Conservation (phyloP, 2,888 invertebrate species). For the Hoplodrina blanda region DNA sequence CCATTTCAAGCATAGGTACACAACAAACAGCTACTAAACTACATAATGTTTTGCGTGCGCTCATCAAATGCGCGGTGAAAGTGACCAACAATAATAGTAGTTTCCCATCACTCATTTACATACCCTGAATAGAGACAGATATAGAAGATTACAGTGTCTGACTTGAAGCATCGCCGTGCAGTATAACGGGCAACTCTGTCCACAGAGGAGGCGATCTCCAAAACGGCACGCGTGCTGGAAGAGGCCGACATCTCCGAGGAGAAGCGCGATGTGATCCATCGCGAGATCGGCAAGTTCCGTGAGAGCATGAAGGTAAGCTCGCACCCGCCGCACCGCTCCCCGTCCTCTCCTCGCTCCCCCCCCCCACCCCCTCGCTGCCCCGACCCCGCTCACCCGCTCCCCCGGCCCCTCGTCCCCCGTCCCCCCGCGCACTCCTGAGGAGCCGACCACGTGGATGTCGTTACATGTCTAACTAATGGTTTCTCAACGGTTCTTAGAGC, state of each 20-base stretch:
- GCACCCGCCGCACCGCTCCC: constrained; percentile 34
- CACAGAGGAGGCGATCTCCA: constrained; percentile 92
- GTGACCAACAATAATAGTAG: too few species aligned
- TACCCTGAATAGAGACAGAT: too few species aligned
- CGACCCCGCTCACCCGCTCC: neutral
- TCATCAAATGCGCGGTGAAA: too few species aligned
- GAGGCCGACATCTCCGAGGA: constrained; percentile 98
- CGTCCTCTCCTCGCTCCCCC: constrained; percentile 8
- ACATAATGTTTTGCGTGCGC: too few species aligned
- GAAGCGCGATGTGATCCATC: constrained; percentile 98
- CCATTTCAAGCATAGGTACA: too few species aligned
- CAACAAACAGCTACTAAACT: too few species aligned
- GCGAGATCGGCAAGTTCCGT: constrained; percentile 99
- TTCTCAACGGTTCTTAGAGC: constrained; percentile 55
- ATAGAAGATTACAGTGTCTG: neutral
- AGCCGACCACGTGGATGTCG: constrained; percentile 37
- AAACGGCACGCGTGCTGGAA: constrained; percentile 93
- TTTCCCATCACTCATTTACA: too few species aligned
- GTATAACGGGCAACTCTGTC: neutral
- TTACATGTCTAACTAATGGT: constrained; percentile 46
- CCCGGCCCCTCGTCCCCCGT: neutral
- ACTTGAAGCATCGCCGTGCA: neutral
- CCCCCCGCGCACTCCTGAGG: constrained; percentile 10
- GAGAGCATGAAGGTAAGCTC: constrained; percentile 98
- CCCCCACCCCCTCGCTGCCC: neutral